Base-by-base conservation (phyloP, 2,888 invertebrate species). In the Trissolcus japonicus region DNA sequence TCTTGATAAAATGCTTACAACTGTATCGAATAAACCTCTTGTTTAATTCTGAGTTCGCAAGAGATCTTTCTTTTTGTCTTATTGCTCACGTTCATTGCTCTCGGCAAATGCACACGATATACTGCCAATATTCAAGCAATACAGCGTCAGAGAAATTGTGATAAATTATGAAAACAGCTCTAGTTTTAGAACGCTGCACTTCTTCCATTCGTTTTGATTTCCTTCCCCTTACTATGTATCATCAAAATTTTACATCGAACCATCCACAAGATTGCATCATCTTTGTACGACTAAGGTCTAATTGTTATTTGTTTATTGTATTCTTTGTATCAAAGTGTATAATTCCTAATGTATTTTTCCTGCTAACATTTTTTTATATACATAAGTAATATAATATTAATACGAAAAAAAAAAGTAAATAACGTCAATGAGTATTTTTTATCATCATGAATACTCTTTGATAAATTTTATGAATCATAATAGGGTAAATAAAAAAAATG, bases 101-200 rank as follows among this genome's bases (percentile, higher is more conserved):
- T 54, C 50, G 56, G 48, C 25, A 50, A 21, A 35, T 75, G 65
- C 68, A 65, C 66, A 66, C 7, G 19, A 63, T 61, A 66, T 66
- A 76, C 76, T 76, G 71, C 66, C 71, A 76, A 71, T 62, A 57
- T 66, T 66, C 9, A 66, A 66, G 69, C 57, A 71, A 71, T 71
- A 76, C 50, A 13, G 48, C 21, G 53, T 61, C 46, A 57, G 50
- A 46, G 16, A 66, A 66, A 61, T 66, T 66, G 71, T 71, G 66
- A 76, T 66, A 62, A 76, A 76, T 71, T 66, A 54, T 46, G 56
- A 69, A 14, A 46, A 55, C 16, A 62, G 61, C 46, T 61, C 46
- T 76, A 65, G 61, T 40, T 41, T 51, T 46, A 65, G 43, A 57
- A 66, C 62, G 56, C 51, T 76, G 71, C 66, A 76, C 66, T 71